These are phyloP conservation scores for Oreochromis tanganicae DNA, from an alignment of 2,113 vertebrate genomes.

Conservation along the genomic window DNA sequence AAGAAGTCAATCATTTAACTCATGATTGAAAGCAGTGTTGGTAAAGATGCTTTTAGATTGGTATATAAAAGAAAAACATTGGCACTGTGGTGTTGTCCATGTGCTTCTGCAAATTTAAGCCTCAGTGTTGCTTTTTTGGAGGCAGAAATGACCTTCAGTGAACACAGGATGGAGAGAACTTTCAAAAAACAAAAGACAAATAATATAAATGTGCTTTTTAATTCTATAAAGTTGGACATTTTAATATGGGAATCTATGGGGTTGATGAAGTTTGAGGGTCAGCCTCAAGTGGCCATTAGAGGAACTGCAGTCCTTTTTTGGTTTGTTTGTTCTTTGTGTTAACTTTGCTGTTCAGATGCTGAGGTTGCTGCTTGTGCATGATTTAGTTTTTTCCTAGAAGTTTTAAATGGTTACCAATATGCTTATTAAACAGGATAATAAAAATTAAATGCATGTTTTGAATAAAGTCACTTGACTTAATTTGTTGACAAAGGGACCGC, in stretches of 20 bases:
- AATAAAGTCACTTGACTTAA: background rate
- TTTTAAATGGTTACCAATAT: background rate
- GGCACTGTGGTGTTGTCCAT: background rate
- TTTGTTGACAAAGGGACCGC: rapidly evolving
- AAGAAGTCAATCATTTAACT: background rate
- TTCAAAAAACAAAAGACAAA: background rate
- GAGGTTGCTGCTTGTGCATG: background rate
- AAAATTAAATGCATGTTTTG: background rate
- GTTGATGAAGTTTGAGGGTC: background rate
- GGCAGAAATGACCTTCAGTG: background rate
- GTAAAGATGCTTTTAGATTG: background rate
- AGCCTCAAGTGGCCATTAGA: background rate
- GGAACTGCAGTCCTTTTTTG: background rate
- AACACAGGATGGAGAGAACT: background rate
- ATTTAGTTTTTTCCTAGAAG: background rate
- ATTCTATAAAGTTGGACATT: background rate
- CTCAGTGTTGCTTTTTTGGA: background rate
- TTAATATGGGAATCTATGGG: background rate
- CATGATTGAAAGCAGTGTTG: background rate
- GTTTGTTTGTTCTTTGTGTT: background rate
- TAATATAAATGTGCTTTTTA: background rate
- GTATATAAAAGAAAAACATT: background rate
- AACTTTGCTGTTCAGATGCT: background rate
- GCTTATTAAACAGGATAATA: background rate
- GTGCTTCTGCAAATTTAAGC: background rate